Evolutionary conservation across 2,888 invertebrate genomes (phyloP).

Genomic region (Psylliodes chrysocephalus): DNA sequence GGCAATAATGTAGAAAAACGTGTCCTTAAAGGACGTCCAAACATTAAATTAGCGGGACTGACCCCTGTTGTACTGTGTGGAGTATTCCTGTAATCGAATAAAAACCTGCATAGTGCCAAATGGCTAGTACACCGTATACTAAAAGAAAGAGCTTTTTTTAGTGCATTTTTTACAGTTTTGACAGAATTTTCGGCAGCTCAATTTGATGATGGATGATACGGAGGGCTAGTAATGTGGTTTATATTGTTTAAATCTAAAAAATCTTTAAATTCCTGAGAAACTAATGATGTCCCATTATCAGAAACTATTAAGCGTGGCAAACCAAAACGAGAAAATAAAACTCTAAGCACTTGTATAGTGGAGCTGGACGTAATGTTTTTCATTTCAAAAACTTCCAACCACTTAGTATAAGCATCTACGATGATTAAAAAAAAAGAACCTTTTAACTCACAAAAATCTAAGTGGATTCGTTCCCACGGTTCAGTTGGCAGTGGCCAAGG

Average conservation of each 20-base stretch:
- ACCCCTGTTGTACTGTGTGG: too few species aligned
- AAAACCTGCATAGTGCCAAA: too few species aligned
- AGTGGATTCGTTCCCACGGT: too few species aligned
- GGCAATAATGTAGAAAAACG: too few species aligned
- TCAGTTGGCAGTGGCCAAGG: too few species aligned
- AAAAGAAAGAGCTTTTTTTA: too few species aligned
- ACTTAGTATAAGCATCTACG: constrained; percentile 44
- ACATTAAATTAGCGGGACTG: too few species aligned
- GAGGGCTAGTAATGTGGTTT: constrained; percentile 43
- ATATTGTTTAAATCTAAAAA: constrained; percentile 33
- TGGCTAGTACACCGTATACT: too few species aligned
- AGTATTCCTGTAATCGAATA: too few species aligned
- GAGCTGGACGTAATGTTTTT: constrained; percentile 27
- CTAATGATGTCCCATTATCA: constrained; percentile 42
- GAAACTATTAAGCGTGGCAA: constrained; percentile 40
- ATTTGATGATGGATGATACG: constrained; percentile 32
- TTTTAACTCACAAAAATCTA: too few species aligned
- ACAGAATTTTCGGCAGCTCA: constrained; percentile 17
- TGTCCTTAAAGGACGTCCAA: too few species aligned
- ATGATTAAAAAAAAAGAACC: constrained; percentile 44
- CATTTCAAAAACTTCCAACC: constrained; percentile 41
- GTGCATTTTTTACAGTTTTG: constrained; percentile 16
- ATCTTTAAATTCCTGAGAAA: constrained; percentile 21
- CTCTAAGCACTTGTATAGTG: constrained; percentile 35
- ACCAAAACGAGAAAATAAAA: constrained; percentile 38